Evolutionary conservation across 2,888 invertebrate genomes (phyloP).

Genomic region (Platycheirus albimanus): DNA sequence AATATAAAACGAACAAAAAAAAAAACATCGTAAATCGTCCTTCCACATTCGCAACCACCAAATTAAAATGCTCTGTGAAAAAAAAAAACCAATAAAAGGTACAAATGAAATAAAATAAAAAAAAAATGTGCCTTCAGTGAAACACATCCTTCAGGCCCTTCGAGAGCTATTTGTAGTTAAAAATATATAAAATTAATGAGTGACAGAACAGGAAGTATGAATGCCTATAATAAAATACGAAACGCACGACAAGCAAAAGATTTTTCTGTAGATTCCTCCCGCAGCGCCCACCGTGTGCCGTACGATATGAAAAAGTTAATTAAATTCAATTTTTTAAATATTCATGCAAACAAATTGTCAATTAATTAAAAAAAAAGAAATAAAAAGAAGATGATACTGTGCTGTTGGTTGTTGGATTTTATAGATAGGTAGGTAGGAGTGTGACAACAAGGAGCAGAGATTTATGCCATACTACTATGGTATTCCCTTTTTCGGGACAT

Average conservation of each 20-base stretch:
- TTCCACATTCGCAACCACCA: conserved; percentile 28
- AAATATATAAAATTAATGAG: conserved; percentile 53
- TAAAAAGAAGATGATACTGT: too few relatives aligned
- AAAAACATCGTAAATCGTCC: conserved; percentile 26
- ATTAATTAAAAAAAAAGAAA: conserved; percentile 68
- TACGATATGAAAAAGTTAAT: conserved; percentile 78
- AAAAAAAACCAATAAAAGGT: conserved; percentile 19
- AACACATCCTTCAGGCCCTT: conserved; percentile 52
- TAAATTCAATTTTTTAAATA: conserved; percentile 80
- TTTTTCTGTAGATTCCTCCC: conserved; percentile 57
- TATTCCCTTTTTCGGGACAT: conserved; percentile 56
- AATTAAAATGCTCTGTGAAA: conserved; percentile 33
- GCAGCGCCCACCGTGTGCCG: conserved; percentile 63
- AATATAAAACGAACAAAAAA: conserved; percentile 58
- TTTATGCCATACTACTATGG: conserved; percentile 30
- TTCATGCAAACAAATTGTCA: conserved; percentile 74
- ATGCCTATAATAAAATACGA: conserved; percentile 26
- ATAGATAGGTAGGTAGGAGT: too few relatives aligned
- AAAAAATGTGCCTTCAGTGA: conserved; percentile 22
- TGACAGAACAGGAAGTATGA: conserved; percentile 18
- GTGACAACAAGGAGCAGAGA: too few relatives aligned
- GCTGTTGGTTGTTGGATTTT: background rate
- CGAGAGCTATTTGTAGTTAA: conserved; percentile 51
- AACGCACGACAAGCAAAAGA: conserved; percentile 50
- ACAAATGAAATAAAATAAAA: background rate